A percentile compares a stretch with the other conserved stretches of the same genome.
These are phyloP conservation scores for Sciurus carolinensis DNA, from an alignment of 2,797 vertebrate species.

Conservation along the genomic window DNA sequence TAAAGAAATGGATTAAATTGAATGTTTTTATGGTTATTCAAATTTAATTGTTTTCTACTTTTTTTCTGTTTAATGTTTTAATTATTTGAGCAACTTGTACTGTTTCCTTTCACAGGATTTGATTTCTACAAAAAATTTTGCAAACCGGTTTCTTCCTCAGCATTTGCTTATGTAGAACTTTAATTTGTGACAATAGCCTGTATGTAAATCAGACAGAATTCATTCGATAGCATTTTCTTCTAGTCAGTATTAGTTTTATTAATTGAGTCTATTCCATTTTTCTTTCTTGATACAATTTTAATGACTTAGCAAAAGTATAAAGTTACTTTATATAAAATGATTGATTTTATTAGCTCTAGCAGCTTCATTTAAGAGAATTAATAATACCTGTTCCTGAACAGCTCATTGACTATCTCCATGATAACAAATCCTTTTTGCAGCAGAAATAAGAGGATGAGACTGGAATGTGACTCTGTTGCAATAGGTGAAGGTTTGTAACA, in stretches of 20 bases:
- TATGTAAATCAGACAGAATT: constrained; percentile 49
- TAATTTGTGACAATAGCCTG: background rate
- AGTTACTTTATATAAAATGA: constrained; percentile 63
- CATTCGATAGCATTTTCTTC: constrained; percentile 53
- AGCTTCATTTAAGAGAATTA: constrained; percentile 78
- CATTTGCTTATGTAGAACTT: background rate
- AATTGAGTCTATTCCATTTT: constrained; percentile 51
- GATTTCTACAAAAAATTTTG: background rate
- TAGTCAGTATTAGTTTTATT: constrained; percentile 66
- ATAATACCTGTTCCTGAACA: constrained; percentile 73
- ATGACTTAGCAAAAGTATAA: constrained; percentile 60
- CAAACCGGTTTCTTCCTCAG: background rate
- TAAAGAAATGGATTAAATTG: background rate
- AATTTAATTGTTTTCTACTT: background rate
- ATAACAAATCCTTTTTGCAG: constrained; percentile 67
- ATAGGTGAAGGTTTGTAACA: background rate
- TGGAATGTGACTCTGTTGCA: background rate
- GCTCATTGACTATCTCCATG: constrained; percentile 70
- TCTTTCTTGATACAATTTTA: constrained; percentile 73
- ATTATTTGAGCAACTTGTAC: background rate
- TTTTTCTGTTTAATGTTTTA: background rate
- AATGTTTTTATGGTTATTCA: background rate
- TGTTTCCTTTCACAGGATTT: background rate
- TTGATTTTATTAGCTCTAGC: constrained; percentile 77
- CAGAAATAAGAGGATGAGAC: constrained; percentile 54